Evolutionary conservation across 2,797 vertebrate genomes (phyloP), one percentile per base, ranked within the genome.

Genomic region (Sciurus carolinensis): DNA sequence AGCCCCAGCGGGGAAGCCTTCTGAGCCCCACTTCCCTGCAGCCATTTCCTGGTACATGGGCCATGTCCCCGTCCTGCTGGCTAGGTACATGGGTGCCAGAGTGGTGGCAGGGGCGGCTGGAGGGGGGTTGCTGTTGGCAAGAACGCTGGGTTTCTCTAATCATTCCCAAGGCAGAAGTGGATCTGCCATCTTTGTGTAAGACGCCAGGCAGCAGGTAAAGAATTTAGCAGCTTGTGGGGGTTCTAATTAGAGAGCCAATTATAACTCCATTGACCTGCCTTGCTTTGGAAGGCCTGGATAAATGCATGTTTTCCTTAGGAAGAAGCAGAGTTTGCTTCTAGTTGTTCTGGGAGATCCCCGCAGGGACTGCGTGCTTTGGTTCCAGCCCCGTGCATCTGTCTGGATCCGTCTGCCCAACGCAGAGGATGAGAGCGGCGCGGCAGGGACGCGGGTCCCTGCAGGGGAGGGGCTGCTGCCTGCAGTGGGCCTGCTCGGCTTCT

Each of bases 211-310:
- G 93, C 93, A 97, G 86, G 95, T 71, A 69, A 95, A 89, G 94
- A 94, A 95, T 71, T 95, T 83, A 90, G 96, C 92, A 97, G 96
- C 90, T 72, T 82, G 95, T 54, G 39, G 15, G 97, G 98, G 96
- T 44, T 96, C 96, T 96, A 96, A 97, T 97, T 96, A 97, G 94
- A 90, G 94, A 95, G 94, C 90, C 97, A 97, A 90, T 97, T 94
- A 82, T 86, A 98, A 98, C 80, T 91, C 62, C 13, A 76, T 39
- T 73, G 67, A 93, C 8, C 90, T 80, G 97, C 97, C 89, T 86
- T 95, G 85, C 85, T 94, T 82, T 84, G 96, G 97, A 97, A 96
- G 69, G 13, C 95, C 96, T 81, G 95, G 75, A 85, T 47, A 96
- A 88, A 33, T 1, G 26, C 69, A 30, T 67, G 81, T 6, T 95